Evolutionary conservation across 2,888 invertebrate genomes (phyloP), one percentile per base, ranked within the genome.

Genomic region (Apomyelois bistriatella): DNA sequence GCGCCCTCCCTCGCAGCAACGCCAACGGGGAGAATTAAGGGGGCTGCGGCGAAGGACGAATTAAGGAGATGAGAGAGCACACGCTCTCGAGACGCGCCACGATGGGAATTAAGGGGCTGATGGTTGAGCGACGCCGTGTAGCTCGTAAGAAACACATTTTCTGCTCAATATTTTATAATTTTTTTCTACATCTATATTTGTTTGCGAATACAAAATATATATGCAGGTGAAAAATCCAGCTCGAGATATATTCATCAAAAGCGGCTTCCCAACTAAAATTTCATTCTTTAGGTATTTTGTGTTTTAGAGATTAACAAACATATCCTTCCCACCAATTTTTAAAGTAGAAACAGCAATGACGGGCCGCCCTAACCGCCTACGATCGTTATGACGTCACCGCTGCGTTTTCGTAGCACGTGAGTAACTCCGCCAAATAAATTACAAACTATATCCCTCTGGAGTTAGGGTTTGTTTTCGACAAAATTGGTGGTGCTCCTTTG

Each of bases 11-110:
- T 68, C 74, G 70, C 72, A 70, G 74, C 80, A 74, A 70, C 71
- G 79, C 77, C 77, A 78, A 77, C 68, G 74, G 83, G 85, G 84
- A 80, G 85, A 82, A 81, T 77, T 75, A 77, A 82, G 89, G 88
- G 88, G 88, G 88, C 76, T 88, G 88, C 78, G 87, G 87, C 88
- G 90, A 89, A 89, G 90, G 90, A 89, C 90, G 87, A 90, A 88
- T 88, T 90, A 89, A 90, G 90, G 89, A 90, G 90, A 89, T 88
- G 88, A 88, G 88, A 88, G 87, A 89, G 88, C 85, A 84, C 84
- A 82, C 85, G 84, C 85, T 88, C 87, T 86, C 84, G 85, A 87
- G 87, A 82, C 84, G 80, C 79, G 81, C 77, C 76, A 74, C 75
- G 74, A 79, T 77, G 79, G 82, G 85, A 84, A 85, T 86, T 84